Conservation (phyloP, 1,140 invertebrate genomes). For the Hypsibius dujardini region DNA sequence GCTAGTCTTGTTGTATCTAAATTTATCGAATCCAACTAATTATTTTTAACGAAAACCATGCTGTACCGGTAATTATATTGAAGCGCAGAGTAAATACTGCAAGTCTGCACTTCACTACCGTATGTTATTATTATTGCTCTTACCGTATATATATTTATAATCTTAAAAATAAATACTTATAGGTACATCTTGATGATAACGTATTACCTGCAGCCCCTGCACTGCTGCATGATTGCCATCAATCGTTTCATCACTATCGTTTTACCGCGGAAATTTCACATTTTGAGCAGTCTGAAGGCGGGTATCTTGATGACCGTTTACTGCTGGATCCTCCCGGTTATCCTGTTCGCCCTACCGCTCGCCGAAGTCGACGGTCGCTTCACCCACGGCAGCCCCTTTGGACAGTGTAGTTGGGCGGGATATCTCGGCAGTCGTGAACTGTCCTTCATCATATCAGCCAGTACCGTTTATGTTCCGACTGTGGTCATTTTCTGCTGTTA, state of each 20-base stretch:
- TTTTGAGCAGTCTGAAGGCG: not conserved
- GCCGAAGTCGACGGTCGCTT: not conserved
- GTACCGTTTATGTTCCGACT: not conserved
- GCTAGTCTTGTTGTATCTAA: no score
- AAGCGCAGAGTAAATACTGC: no score
- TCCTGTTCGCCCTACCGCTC: not conserved
- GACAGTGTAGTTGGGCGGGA: not conserved
- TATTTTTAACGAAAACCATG: no score
- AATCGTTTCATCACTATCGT: not conserved
- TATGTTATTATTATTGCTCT: no score
- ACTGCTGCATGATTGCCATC: not conserved
- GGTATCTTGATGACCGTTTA: not conserved
- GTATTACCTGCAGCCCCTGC: no score
- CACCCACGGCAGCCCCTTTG: not conserved
- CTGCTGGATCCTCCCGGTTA: not conserved
- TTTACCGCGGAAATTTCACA: not conserved
- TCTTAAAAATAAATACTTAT: no score
- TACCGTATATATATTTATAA: no score
- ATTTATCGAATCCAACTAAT: no score
- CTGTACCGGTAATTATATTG: no score
- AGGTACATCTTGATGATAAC: no score
- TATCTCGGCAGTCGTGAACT: not conserved
- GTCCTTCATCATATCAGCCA: not conserved
- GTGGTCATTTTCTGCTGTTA: not conserved
- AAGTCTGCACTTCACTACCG: no score